Conservation (phyloP, 35 echinoderm and acorn worm species). For the Lytechinus pictus region DNA sequence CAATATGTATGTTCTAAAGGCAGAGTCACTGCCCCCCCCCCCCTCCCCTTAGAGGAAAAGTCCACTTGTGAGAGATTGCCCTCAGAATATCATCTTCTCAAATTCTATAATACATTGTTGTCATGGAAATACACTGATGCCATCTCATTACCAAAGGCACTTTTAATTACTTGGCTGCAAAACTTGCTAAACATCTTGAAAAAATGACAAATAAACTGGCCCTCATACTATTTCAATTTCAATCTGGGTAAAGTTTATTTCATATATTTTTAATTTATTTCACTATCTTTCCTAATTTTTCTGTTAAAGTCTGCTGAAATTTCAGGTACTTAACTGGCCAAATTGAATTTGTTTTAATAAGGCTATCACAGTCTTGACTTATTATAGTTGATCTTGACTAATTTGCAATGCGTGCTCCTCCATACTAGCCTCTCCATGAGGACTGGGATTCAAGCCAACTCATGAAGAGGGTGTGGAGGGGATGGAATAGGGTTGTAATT, state of each 20-base stretch:
- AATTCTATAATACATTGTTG: neutral
- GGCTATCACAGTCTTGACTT: neutral
- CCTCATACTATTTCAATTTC: too few relatives aligned
- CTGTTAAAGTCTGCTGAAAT: neutral
- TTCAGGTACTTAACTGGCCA: neutral
- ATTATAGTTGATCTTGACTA: neutral
- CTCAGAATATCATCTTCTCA: neutral
- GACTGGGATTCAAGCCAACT: neutral
- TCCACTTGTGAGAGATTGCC: neutral
- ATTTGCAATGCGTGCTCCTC: neutral
- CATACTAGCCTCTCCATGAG: neutral
- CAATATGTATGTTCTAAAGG: too few relatives aligned
- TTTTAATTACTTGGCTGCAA: neutral
- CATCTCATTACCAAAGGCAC: neutral
- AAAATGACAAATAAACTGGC: neutral
- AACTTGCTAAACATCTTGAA: neutral
- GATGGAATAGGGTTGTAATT: neutral
- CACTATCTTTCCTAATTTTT: too few relatives aligned
- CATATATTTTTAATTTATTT: too few relatives aligned
- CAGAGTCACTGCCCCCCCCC: too few relatives aligned
- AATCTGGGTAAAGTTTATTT: too few relatives aligned
- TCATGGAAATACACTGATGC: too few relatives aligned
- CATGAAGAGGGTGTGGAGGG: neutral
- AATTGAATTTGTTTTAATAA: constrained; percentile 1
- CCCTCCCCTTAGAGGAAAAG: too few relatives aligned